Percentiles rank a stretch among this genome's conserved stretches.
These are phyloP conservation scores for Seira ritae DNA, from an alignment of 2,888 invertebrate species.

Conservation along the genomic window DNA sequence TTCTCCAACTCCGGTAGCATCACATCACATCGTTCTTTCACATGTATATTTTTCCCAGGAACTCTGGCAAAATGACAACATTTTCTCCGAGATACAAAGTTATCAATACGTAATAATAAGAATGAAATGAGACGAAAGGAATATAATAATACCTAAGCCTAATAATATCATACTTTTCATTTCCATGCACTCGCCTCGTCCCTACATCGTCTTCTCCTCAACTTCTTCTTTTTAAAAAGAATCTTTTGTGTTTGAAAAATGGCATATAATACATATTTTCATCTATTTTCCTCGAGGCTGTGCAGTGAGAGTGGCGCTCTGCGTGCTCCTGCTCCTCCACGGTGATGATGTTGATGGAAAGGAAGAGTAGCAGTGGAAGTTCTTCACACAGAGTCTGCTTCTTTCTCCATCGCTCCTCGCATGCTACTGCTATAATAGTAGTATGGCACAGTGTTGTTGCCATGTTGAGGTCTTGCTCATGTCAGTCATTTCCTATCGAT, in stretches of 20 bases:
- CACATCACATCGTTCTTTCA: background rate
- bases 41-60: background rate
- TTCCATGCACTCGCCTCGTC: background rate
- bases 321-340: background rate
- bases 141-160: background rate
- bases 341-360: constrained; percentile 7
- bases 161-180: constrained; percentile 4
- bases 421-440: constrained; percentile 24
- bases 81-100: background rate
- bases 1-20: background rate
- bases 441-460: constrained; percentile 63
- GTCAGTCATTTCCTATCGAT: constrained; percentile 72
- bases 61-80: constrained; percentile 13
- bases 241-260: constrained; percentile 34
- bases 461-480: constrained; percentile 73
- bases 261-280: constrained; percentile 52
- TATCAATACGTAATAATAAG: background rate
- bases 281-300: constrained; percentile 48
- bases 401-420: background rate
- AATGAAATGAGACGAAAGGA: constrained; percentile 11
- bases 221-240: background rate
- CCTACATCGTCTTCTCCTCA: background rate
- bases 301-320: constrained; percentile 9
- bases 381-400: constrained; percentile 1
- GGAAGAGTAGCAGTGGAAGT: background rate